Conservation (phyloP, 2,888 invertebrate genomes). For the Scaptomyza polygonia region DNA sequence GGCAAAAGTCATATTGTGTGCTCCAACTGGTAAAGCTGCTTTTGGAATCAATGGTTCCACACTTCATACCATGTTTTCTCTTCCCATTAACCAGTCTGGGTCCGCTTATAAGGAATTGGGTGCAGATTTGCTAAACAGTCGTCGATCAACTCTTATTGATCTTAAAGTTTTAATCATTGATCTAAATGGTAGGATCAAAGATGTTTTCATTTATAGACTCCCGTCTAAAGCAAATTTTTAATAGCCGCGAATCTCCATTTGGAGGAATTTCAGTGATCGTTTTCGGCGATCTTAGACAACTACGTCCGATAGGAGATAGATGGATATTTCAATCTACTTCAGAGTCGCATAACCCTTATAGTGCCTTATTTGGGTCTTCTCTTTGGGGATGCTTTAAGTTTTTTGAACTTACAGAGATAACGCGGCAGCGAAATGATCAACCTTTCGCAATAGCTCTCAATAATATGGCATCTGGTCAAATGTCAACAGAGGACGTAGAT, state of each 20-base stretch:
- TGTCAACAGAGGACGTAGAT: not conserved
- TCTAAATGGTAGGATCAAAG: conserved; percentile 1
- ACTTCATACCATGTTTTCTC: conserved; percentile 20
- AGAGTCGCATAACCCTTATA: conserved; percentile 6
- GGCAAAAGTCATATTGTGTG: conserved; percentile 18
- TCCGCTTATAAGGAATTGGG: conserved; percentile 2
- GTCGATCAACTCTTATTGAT: conserved; percentile 13
- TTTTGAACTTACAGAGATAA: conserved; percentile 24
- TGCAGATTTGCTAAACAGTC: conserved; percentile 11
- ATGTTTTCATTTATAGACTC: conserved; percentile 9
- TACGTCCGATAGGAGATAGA: conserved; percentile 6
- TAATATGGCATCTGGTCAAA: conserved; percentile 17
- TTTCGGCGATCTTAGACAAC: too few relatives aligned
- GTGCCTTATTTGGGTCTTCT: conserved; percentile 12
- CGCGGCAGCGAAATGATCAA: conserved; percentile 18
- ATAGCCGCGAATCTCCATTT: conserved; percentile 1
- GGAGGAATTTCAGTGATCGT: conserved; percentile 22
- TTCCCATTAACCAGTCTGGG: conserved; percentile 18
- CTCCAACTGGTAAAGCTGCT: conserved; percentile 11
- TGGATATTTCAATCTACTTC: not conserved
- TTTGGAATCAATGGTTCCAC: conserved; percentile 18
- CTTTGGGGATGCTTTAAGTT: conserved; percentile 22
- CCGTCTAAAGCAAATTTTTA: conserved; percentile 18
- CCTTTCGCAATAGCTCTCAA: conserved; percentile 15
- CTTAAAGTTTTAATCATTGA: conserved; percentile 19